Evolutionary conservation across 2,113 vertebrate species (phyloP), one percentile per base, ranked within the genome.

Genomic region (Etia nguti): DNA sequence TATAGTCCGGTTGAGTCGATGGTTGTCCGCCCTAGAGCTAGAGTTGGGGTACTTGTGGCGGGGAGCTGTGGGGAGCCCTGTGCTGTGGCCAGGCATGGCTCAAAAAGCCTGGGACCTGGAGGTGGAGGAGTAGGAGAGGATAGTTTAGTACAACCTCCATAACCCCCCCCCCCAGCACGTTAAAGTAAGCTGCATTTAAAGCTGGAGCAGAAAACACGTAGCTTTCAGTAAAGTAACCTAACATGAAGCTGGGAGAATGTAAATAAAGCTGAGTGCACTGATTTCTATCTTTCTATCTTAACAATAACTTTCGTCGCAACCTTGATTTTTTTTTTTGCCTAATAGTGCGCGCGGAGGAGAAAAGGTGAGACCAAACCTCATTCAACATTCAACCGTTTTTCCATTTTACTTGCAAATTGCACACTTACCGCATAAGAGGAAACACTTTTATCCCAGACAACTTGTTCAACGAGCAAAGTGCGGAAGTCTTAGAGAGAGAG

Each of bases 51-150:
- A 96, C 48, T 89, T 93, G 65, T 92, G 90, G 90, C 95, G 84
- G 34, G 96, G 95, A 55, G 93, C 91, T n/a, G n/a, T n/a, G n/a
- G n/a, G n/a, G n/a, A n/a, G n/a, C 86, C 96, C 94, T 54, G 94
- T 84, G 92, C 90, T 97, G 88, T 93, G 94, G 95, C 97, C 97
- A 96, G 97, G 96, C 98, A 99, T 99, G 97, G 96, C 96, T 97
- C 95, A 94, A 56, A 92, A 89, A 15, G 65, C 92, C 92, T 41
- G 94, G 88, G 92, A 94, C 96, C 96, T 96, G 93, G 31, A 34
- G 43, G 5, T 96, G 93, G 31, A 34, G 43, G 5, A 36, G 59
- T 11, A 59, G 56, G 26, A 81, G 62, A 62, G 48, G 43, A 24
- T 29, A n/a, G 56, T 31, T 81, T 16, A 84, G 46, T 13, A 43